Evolutionary conservation across 2,113 vertebrate species (phyloP), one percentile per base, ranked within the genome.

Genomic region (Corvus cornix): DNA sequence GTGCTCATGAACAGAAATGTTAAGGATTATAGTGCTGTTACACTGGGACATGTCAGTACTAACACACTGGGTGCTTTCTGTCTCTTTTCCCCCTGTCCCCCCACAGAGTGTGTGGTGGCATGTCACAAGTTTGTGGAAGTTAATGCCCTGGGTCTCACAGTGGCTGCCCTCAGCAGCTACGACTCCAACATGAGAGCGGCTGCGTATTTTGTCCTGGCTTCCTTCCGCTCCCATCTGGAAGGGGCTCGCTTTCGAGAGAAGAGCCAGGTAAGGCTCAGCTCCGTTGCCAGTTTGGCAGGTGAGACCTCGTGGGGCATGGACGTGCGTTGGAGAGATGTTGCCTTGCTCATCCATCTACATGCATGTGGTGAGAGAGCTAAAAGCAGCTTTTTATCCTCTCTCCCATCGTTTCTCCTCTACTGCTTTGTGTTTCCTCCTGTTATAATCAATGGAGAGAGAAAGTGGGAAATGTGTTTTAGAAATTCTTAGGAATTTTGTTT

Each of bases 81-180:
- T 80, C 18, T 78, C 26, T 68, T 62, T 66, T 56, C 19, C 53
- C 28, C 41, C 2, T 63, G 33, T 79, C 79, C 14, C 77, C 63
- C 55, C 46, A 16, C 96, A 99, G 99, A 99, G 72, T 98, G 98
- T 59, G 98, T 99, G 64, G 97, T 99, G 51, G 99, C 99, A 51
- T 99, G 99, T 95, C 96, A 98, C 20, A 99, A 98, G 96, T 99
- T 99, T 86, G 97, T 99, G 15, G 99, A 99, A 64, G 98, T 98
- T 69, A 98, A 99, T 13, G 98, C 99, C 55, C 92, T 99, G 44
- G 99, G 99, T 7, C 90, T 99, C 7, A 98, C 98, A 0, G 89
- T 99, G 14, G 97, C 97, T 51, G 98, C 99, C 15, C 98, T 99
- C n/a, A 99, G 99, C 94, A 99, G 99, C 97, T 99, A 98, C 2